Evolutionary conservation across 2,113 vertebrate genomes (phyloP).

Genomic region (Salvelinus sp.): DNA sequence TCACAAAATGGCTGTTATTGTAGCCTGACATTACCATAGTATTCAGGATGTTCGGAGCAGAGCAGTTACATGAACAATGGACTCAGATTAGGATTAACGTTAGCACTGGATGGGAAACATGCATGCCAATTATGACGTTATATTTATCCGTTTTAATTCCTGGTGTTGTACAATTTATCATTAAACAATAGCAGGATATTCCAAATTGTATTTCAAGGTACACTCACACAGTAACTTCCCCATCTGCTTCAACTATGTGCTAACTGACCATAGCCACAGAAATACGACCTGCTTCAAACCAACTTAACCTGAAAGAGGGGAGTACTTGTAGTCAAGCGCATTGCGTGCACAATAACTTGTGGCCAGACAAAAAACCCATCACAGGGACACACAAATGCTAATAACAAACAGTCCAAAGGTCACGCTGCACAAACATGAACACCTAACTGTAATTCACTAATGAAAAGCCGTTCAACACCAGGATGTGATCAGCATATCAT

Average conservation of each 20-base stretch:
- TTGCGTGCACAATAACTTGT: background rate
- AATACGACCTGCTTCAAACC: slow-evolving; percentile 36
- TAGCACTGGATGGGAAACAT: slow-evolving; percentile 1
- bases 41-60: slow-evolving; percentile 1
- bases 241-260: slow-evolving; percentile 10
- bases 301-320: slow-evolving; percentile 41
- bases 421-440: too few species aligned
- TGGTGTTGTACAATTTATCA: background rate
- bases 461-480: background rate
- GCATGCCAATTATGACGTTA: slow-evolving; percentile 14
- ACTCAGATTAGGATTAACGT: slow-evolving; percentile 13
- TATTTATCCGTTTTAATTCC: slow-evolving; percentile 6
- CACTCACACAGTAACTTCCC: slow-evolving; percentile 28
- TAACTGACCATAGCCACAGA: slow-evolving; percentile 32
- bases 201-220: background rate
- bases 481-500: background rate
- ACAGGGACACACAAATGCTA: background rate
- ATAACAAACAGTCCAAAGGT: too few species aligned
- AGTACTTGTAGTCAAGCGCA: slow-evolving; percentile 25
- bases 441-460: background rate
- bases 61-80: slow-evolving; percentile 18
- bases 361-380: background rate
- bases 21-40: background rate
- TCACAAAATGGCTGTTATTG: background rate
- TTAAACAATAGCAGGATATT: background rate